Conservation (phyloP, 2,797 vertebrate species). For the Paedocypris micromegethes region DNA sequence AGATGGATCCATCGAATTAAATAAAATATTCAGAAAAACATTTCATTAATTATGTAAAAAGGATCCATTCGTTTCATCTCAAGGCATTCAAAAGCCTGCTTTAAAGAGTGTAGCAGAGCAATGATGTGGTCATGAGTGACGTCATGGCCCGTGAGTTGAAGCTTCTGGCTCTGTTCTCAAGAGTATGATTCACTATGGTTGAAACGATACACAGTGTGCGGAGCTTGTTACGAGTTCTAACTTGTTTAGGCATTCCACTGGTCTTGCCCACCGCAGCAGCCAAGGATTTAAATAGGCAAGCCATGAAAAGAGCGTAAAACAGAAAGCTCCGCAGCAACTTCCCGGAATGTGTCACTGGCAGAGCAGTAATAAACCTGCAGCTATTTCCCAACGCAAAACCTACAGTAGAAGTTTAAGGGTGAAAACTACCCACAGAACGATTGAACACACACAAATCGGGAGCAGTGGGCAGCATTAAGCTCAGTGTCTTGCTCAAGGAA, state of each 20-base stretch:
- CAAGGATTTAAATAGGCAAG: slow-evolving; percentile 27
- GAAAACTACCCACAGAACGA: no score
- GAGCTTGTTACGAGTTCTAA: slow-evolving; percentile 41
- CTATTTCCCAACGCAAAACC: neutral
- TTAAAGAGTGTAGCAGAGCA: neutral
- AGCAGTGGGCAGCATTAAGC: no score
- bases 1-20: no score
- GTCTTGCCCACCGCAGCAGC: slow-evolving; percentile 1
- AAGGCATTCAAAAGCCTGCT: no score
- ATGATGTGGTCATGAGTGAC: slow-evolving; percentile 33
- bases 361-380: slow-evolving; percentile 1
- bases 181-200: slow-evolving; percentile 2
- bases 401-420: no score
- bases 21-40: no score
- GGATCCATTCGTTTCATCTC: no score
- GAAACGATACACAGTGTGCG: slow-evolving; percentile 15
- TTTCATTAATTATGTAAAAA: no score
- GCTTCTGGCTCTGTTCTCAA: neutral
- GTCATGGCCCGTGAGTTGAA: neutral
- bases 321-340: slow-evolving; percentile 13
- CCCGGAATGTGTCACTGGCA: slow-evolving; percentile 41
- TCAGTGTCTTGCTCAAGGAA: no score
- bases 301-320: slow-evolving; percentile 8
- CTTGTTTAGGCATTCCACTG: slow-evolving; percentile 54
- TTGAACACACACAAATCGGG: no score